These are phyloP conservation scores for Leucopsar rothschildi DNA, from an alignment of 2,113 vertebrate genomes.

Conservation along the genomic window DNA sequence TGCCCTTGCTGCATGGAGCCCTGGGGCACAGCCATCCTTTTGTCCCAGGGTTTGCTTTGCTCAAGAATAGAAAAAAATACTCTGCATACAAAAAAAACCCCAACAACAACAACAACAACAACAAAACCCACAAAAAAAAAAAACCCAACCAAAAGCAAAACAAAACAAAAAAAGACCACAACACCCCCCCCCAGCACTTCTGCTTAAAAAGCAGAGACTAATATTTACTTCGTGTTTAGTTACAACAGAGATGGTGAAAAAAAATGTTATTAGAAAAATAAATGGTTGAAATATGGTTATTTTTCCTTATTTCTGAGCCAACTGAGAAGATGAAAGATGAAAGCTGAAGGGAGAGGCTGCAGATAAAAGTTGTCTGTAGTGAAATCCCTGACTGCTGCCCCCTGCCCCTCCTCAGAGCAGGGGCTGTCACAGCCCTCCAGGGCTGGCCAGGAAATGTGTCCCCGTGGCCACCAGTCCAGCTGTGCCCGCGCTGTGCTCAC, in stretches of 20 bases:
- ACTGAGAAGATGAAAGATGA: not conserved
- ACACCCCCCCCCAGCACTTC: too few species aligned
- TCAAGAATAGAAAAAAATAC: not conserved
- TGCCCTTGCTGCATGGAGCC: not conserved
- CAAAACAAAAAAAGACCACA: too few species aligned
- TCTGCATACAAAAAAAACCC: not conserved
- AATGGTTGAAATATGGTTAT: not conserved
- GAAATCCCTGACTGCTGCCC: not conserved
- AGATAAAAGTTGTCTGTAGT: not conserved
- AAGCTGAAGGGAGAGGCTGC: not conserved
- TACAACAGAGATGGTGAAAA: not conserved
- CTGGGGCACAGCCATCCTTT: not conserved
- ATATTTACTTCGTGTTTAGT: not conserved
- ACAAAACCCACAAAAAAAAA: not conserved
- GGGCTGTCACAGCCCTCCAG: not conserved
- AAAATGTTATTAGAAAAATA: not conserved
- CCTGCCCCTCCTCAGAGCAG: not conserved
- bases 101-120: too few species aligned
- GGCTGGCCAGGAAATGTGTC: too few species aligned
- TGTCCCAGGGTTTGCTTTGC: not conserved
- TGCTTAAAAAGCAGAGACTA: not conserved
- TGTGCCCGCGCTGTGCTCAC: not conserved
- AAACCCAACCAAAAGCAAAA: too few species aligned
- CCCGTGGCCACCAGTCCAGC: fast-evolving
- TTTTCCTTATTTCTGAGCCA: not conserved